A percentile compares a stretch with the other conserved stretches of the same genome.
Conservation (phyloP, 2,888 invertebrate species). For the Hermodice carunculata region DNA sequence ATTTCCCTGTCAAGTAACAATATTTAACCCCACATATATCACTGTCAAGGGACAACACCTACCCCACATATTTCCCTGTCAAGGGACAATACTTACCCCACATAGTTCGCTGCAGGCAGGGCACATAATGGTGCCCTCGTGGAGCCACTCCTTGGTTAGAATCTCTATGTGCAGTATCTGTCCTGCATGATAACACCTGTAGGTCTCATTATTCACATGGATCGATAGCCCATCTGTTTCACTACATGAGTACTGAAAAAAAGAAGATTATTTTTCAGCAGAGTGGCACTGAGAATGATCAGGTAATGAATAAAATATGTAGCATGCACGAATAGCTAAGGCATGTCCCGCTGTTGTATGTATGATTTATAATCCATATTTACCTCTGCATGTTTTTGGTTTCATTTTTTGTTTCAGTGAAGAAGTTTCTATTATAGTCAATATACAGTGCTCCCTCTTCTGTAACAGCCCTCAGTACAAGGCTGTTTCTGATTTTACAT, state of each 20-base stretch:
- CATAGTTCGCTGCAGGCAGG: constrained; percentile 92
- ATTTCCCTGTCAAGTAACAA: too few species aligned
- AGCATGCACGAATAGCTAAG: background rate
- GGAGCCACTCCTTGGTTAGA: constrained; percentile 85
- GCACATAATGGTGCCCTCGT: constrained; percentile 91
- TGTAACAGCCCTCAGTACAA: too few species aligned
- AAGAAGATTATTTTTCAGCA: constrained; percentile 12
- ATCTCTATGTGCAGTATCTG: constrained; percentile 77
- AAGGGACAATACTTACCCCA: constrained; percentile 34
- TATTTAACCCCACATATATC: too few species aligned
- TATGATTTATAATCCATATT: too few species aligned
- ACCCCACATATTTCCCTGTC: too few species aligned
- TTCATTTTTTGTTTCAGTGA: too few species aligned
- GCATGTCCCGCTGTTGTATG: too few species aligned
- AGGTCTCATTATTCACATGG: constrained; percentile 88
- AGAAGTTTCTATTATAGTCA: too few species aligned
- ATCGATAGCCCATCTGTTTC: constrained; percentile 60
- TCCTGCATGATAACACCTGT: constrained; percentile 88
- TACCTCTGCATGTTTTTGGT: too few species aligned
- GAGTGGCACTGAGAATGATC: background rate
- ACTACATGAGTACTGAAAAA: constrained; percentile 62
- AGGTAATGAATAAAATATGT: background rate
- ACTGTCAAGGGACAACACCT: too few species aligned
- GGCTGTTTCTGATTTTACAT: too few species aligned
- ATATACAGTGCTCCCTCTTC: too few species aligned